A percentile compares a stretch with the other conserved stretches of the same genome.
phyloP scores from a whole-genome alignment of 1,140 invertebrate genomes.

The Zaprionus taronus region DNA sequence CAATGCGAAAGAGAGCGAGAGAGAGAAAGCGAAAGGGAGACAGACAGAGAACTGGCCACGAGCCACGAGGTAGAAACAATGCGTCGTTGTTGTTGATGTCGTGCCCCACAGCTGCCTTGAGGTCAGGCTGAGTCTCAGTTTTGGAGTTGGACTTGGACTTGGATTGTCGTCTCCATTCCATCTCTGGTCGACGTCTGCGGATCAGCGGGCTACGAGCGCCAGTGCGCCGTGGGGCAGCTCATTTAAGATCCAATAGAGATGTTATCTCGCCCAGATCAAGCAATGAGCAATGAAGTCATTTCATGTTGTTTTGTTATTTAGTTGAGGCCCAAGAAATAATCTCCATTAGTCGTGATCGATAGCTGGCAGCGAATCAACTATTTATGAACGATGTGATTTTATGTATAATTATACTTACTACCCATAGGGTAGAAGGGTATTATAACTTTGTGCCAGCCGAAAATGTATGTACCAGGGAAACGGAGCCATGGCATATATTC shows the following conservation, averaged over 20 bases:
- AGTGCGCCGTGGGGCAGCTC: conserved; percentile 36
- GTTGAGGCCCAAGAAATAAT: background rate
- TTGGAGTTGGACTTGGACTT: conserved; percentile 17
- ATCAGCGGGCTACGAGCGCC: conserved; percentile 11
- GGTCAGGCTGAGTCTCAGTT: conserved; percentile 53
- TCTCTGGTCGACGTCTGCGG: conserved; percentile 4
- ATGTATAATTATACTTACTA: too few species aligned
- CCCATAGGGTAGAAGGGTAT: too few species aligned
- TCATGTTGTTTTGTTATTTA: conserved; percentile 24
- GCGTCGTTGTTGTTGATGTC: conserved; percentile 55
- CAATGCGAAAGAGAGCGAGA: conserved; percentile 13
- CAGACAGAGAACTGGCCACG: conserved; percentile 23
- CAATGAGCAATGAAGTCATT: conserved; percentile 68
- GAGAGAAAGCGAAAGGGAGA: background rate
- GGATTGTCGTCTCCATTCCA: background rate
- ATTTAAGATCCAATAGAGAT: conserved; percentile 56
- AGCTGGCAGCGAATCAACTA: background rate
- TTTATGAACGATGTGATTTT: background rate
- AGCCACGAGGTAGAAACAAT: conserved; percentile 61
- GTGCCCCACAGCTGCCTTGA: conserved; percentile 56
- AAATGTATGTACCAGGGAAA: too few species aligned
- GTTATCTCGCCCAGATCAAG: conserved; percentile 41
- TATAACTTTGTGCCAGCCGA: too few species aligned
- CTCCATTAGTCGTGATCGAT: background rate
- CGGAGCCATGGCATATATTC: too few species aligned